Conservation (phyloP, 2,797 vertebrate genomes). For the Enteromius fasciolatus region DNA sequence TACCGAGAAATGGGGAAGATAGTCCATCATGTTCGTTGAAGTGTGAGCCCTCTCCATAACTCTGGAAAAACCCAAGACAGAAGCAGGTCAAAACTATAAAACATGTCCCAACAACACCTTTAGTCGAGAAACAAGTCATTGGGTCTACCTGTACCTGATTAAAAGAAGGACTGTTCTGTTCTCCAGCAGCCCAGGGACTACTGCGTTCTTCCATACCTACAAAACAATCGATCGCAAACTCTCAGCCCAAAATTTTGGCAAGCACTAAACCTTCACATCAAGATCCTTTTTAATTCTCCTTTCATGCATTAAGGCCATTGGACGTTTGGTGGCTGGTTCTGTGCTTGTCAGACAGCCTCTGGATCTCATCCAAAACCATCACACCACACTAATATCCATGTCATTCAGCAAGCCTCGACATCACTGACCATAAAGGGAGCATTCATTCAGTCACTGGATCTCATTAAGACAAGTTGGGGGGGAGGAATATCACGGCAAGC, state of each 20-base stretch:
- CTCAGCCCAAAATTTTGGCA: conserved; percentile 21
- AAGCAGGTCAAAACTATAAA: conserved; percentile 13
- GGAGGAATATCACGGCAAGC: conserved; percentile 48
- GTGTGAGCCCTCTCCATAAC: conserved; percentile 88
- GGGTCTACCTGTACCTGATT: conserved; percentile 84
- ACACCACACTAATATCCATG: conserved; percentile 51
- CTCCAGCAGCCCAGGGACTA: conserved; percentile 89
- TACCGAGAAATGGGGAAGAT: conserved; percentile 89
- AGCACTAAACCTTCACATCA: conserved; percentile 7
- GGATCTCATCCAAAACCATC: conserved; percentile 48
- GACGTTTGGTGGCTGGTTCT: conserved; percentile 51
- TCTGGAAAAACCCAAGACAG: conserved; percentile 71
- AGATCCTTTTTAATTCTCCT: conserved; percentile 29
- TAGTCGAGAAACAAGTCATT: background rate
- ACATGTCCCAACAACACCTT: conserved; percentile 11
- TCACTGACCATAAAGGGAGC: conserved; percentile 54
- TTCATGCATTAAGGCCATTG: conserved; percentile 49
- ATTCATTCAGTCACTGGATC: conserved; percentile 52
- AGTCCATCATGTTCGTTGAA: conserved; percentile 88
- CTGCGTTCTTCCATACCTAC: conserved; percentile 90
- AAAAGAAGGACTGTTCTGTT: conserved; percentile 94
- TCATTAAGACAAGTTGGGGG: conserved; percentile 54
- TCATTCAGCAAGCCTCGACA: conserved; percentile 56
- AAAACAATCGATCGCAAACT: conserved; percentile 39
- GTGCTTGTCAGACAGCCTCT: conserved; percentile 47